Evolutionary conservation across 2,888 invertebrate species (phyloP).

Genomic region (Cylloceria caligata): DNA sequence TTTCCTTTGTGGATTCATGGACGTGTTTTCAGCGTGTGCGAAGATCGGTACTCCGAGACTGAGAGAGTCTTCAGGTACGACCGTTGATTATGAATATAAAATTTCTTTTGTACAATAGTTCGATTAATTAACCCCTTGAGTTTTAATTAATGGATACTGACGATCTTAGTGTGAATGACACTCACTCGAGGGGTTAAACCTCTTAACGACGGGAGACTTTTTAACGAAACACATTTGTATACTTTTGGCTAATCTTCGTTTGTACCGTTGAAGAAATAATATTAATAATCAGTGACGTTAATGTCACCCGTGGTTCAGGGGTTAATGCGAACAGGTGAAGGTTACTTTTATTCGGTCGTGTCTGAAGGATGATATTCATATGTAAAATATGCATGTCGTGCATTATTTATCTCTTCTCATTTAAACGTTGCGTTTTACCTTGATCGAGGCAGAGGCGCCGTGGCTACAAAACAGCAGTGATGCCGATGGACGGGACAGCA

Average conservation of each 20-base stretch:
- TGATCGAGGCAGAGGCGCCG: constrained; percentile 81
- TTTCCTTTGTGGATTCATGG: constrained; percentile 20
- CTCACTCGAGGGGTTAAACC: too few species aligned
- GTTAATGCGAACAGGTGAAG: constrained; percentile 1
- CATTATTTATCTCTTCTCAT: constrained; percentile 46
- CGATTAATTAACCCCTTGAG: not conserved
- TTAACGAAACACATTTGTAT: too few species aligned
- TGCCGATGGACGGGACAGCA: constrained; percentile 83
- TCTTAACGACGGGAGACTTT: not conserved
- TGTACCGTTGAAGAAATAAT: too few species aligned
- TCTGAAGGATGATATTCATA: constrained; percentile 39
- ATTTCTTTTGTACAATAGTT: not conserved
- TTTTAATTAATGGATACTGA: too few species aligned
- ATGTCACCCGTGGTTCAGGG: not conserved
- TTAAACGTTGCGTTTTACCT: constrained; percentile 80
- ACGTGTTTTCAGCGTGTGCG: constrained; percentile 19
- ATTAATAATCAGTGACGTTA: too few species aligned
- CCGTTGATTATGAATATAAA: not conserved
- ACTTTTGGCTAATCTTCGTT: not conserved
- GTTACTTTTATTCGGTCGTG: constrained; percentile 41
- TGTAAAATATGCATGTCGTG: constrained; percentile 31
- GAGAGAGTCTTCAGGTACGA: constrained; percentile 39
- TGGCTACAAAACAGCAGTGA: constrained; percentile 82
- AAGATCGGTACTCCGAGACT: constrained; percentile 31
- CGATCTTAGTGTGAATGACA: too few species aligned